Base-by-base conservation (phyloP, 2,113 vertebrate species). In the Plestiodon gilberti region DNA sequence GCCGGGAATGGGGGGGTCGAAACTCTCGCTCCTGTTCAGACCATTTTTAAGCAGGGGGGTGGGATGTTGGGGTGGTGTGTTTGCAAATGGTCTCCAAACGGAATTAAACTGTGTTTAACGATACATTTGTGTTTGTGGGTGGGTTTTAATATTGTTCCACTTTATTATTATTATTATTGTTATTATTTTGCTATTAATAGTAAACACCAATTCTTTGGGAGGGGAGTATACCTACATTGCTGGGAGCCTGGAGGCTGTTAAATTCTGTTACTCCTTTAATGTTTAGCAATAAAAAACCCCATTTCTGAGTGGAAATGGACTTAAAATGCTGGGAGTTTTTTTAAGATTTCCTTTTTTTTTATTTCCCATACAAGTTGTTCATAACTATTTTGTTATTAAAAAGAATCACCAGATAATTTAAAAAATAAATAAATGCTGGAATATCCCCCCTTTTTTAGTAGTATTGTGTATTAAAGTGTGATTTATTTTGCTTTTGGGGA, bases 61-160 rank as follows among this genome's bases (percentile, higher is more conserved):
- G 30, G 57, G n/a, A 59, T 14, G 23, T 5, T 8, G 14, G 57
- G 75, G 57, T 48, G 6, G 10, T 43, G n/a, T 64, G 25, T 78
- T 78, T 81, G 81, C 78, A 81, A 61, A 52, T 74, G 85, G 70
- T 81, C 85, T 87, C 70, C 69, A 81, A 87, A 87, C 85, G 85
- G 85, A 87, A 87, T 87, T 87, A 87, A 87, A 87, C 85, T 87
- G 85, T 81, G 85, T 87, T 87, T 87, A 87, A 87, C 85, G 85
- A 87, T 81, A 81, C n/a, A 87, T 75, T 85, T 75, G 85, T 73
- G 67, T 75, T 87, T 9, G 33, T 22, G 74, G 75, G 75, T 30
- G 81, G 81, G 75, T 28, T 61, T 71, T 83, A 78, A 83, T 83
- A 38, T 59, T 83, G 79, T 87, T 82, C 52, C 73, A 82, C 43